Evolutionary conservation across 2,797 vertebrate genomes (phyloP).

Genomic region (Microctenopoma stevenorrisi): DNA sequence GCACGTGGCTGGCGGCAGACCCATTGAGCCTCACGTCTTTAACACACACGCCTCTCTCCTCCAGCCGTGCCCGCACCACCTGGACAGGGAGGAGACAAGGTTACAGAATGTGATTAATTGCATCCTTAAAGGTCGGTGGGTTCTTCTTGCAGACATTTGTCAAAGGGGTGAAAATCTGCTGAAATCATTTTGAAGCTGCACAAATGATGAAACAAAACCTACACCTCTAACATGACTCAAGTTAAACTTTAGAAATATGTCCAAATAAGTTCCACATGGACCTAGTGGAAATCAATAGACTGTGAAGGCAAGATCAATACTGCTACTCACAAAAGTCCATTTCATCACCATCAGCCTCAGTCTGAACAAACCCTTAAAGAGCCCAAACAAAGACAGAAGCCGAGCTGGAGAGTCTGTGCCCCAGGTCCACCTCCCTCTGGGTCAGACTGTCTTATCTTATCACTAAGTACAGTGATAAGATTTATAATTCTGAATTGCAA

Average conservation of each 20-base stretch:
- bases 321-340: slow-evolving; percentile 44
- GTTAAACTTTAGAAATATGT: slow-evolving; percentile 29
- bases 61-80: slow-evolving; percentile 92
- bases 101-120: slow-evolving; percentile 14
- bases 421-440: slow-evolving; percentile 17
- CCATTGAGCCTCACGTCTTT: slow-evolving; percentile 91
- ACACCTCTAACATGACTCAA: slow-evolving; percentile 12
- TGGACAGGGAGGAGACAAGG: slow-evolving; percentile 69
- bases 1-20: slow-evolving; percentile 93
- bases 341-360: slow-evolving; percentile 55
- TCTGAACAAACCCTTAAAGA: slow-evolving; percentile 47
- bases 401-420: slow-evolving; percentile 8
- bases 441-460: slow-evolving; percentile 28
- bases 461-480: slow-evolving; percentile 22
- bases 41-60: slow-evolving; percentile 88
- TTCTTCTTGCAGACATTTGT: background rate
- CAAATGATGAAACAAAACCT: background rate
- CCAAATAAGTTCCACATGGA: slow-evolving; percentile 31
- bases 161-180: background rate
- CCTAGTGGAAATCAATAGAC: slow-evolving; percentile 49
- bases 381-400: slow-evolving; percentile 33
- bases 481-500: slow-evolving; percentile 23
- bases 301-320: slow-evolving; percentile 56
- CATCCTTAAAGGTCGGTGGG: background rate
- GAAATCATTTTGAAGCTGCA: background rate